phyloP scores from a whole-genome alignment of 2,113 vertebrate species.

The Nothoprocta perdicaria region DNA sequence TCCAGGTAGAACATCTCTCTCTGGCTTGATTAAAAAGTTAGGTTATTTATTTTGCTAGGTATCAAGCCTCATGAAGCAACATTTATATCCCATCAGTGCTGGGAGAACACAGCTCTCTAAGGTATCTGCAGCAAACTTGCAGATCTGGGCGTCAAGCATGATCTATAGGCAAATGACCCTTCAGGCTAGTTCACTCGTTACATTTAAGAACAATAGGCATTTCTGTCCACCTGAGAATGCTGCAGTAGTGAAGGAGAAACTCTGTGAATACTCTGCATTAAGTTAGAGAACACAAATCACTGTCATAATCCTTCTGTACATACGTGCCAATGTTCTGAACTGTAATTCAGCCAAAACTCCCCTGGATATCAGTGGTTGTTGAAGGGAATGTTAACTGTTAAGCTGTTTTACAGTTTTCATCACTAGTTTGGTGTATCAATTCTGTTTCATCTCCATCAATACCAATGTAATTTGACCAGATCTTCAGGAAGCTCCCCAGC shows the following conservation, averaged over 20 bases:
- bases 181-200: background rate
- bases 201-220: background rate
- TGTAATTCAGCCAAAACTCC: background rate
- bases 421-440: background rate
- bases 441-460: background rate
- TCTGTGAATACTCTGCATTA: background rate
- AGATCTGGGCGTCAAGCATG: background rate
- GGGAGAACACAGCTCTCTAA: background rate
- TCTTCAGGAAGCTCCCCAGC: background rate
- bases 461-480: background rate
- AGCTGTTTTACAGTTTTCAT: background rate
- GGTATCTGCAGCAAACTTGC: background rate
- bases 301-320: background rate
- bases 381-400: background rate
- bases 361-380: background rate
- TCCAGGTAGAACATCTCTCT: background rate
- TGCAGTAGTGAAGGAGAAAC: background rate
- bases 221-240: background rate
- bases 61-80: background rate
- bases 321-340: background rate
- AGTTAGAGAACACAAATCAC: background rate
- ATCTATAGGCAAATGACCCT: background rate
- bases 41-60: background rate
- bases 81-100: background rate
- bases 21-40: background rate